Base-by-base conservation (phyloP, 2,113 vertebrate genomes). In the Paralichthys olivaceus region DNA sequence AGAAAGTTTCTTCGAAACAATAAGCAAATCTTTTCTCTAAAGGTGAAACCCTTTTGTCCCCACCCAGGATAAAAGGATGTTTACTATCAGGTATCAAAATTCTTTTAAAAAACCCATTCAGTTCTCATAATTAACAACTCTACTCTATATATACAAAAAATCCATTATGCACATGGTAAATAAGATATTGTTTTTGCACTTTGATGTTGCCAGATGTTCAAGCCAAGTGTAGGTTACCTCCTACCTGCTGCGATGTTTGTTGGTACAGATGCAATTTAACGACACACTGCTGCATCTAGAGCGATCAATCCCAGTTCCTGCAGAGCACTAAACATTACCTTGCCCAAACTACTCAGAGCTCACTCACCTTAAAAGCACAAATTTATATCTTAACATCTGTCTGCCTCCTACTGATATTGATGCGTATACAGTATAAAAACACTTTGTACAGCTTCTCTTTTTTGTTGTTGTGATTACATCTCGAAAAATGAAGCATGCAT, bases 371-470 rank as follows among this genome's bases (percentile, higher is more conserved):
- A 43, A 79, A 68, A 82, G 65, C 60, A 72, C 17, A 69, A 26
- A 72, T 76, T 65, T 61, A 26, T 59, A 40, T 70, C 26, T 66
- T 69, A 60, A 60, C 69, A 73, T 85, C 64, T 66, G 40, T 69
- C 71, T 74, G 40, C 56, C 49, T 72, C 45, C 45, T 19, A 47
- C 62, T 79, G 70, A 80, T 69, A 25, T 45, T 58, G 43, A 32
- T 9, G 37, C 12, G 3, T 63, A 5, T 56, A 37, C 20, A 61
- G 60, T 69, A 80, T 74, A 72, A 77, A 78, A 77, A 64, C 66
- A 59, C 20, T 77, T 81, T 81, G 63, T 19, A 55, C n/a, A 47
- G 40, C n/a, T 47, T 72, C 12, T 73, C 28, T 55, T 67, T 72
- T 72, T 6, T 15, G 15, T 49, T 29, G 69, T 66, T 72, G 20